phyloP scores from a whole-genome alignment of 2,113 vertebrate species.

The Phycodurus eques region DNA sequence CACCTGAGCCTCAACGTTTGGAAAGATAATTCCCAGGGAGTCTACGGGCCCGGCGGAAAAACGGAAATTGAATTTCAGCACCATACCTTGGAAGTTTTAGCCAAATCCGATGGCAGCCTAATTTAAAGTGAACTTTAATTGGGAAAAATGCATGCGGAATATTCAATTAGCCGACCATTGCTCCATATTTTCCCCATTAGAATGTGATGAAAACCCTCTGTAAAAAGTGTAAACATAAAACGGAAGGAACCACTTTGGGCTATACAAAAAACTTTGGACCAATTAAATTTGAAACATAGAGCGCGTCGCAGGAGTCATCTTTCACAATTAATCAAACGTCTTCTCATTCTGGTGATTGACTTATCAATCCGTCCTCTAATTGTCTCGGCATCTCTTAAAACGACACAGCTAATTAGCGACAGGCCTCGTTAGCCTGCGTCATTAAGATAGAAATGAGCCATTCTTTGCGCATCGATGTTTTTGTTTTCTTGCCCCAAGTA shows the following conservation, averaged over 20 bases:
- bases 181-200: neutral
- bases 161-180: neutral
- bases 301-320: neutral
- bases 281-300: neutral
- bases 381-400: constrained; percentile 1
- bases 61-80: neutral
- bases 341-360: neutral
- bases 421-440: neutral
- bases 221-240: neutral
- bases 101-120: neutral
- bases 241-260: neutral
- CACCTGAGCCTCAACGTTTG: neutral
- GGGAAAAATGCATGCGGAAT: neutral
- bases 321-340: constrained; percentile 1
- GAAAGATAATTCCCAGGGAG: neutral
- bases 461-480: neutral
- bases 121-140: constrained; percentile 1
- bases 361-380: neutral
- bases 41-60: neutral
- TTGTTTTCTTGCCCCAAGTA: neutral
- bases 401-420: neutral
- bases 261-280: neutral
- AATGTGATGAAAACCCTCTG: neutral
- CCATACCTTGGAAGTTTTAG: neutral
- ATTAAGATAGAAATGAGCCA: neutral